Evolutionary conservation across 2,888 invertebrate species (phyloP).

Genomic region (Acanthosepion esculentum): DNA sequence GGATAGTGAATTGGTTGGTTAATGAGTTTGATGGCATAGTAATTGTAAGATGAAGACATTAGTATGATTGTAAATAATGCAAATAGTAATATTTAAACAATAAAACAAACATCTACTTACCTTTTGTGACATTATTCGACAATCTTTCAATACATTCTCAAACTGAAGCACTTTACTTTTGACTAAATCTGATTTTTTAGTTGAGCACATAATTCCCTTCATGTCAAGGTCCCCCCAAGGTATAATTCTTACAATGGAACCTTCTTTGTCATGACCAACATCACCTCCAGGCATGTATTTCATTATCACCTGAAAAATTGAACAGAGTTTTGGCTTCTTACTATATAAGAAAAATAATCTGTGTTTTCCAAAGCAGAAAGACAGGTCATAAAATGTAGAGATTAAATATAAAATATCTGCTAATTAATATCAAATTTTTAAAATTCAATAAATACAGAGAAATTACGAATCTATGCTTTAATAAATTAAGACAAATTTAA

Average conservation of each 20-base stretch:
- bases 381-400: neutral
- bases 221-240: conserved; percentile 73
- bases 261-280: conserved; percentile 72
- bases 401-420: neutral
- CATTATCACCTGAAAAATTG: conserved; percentile 65
- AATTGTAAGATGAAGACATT: too few species aligned
- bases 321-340: neutral
- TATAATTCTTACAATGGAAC: conserved; percentile 71
- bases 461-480: too few species aligned
- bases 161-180: conserved; percentile 71
- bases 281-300: conserved; percentile 73
- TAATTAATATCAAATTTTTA: too few species aligned
- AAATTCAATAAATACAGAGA: too few species aligned
- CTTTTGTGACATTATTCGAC: conserved; percentile 70
- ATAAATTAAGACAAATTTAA: too few species aligned
- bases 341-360: neutral
- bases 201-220: conserved; percentile 73
- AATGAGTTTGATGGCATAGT: too few species aligned
- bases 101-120: conserved; percentile 55
- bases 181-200: conserved; percentile 70
- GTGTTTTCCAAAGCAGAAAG: neutral
- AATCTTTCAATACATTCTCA: conserved; percentile 68
- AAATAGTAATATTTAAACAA: too few species aligned
- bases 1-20: too few species aligned
- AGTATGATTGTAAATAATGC: too few species aligned